Evolutionary conservation across 2,113 vertebrate genomes (phyloP).

Genomic region (Microcebus murinus): DNA sequence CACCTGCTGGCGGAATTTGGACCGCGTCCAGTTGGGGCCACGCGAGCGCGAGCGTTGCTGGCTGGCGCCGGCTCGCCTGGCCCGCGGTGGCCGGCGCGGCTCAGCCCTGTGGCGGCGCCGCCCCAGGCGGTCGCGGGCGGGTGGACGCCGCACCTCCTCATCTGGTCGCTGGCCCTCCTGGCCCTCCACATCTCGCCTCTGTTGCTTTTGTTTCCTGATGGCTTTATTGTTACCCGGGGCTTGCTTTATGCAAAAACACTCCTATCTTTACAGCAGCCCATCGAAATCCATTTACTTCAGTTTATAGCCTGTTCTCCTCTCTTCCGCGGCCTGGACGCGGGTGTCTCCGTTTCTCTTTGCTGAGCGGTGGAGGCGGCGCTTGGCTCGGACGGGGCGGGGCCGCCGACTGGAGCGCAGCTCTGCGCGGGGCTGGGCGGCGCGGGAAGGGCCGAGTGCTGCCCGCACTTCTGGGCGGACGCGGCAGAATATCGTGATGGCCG

Average conservation of each 20-base stretch:
- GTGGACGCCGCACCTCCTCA: too few relatives aligned
- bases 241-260: neutral
- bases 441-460: neutral
- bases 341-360: neutral
- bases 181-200: neutral
- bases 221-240: neutral
- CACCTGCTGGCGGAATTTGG: neutral
- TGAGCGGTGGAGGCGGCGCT: neutral
- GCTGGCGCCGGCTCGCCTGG: too few relatives aligned
- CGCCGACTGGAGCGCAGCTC: neutral
- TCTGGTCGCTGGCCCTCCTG: fast-evolving
- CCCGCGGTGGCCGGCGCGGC: too few relatives aligned
- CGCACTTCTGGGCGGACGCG: neutral
- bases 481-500: neutral
- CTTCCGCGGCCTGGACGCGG: neutral
- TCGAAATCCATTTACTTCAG: neutral
- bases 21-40: neutral
- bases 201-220: neutral
- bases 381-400: neutral
- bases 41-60: neutral
- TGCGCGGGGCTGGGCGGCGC: neutral
- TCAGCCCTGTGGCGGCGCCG: too few relatives aligned
- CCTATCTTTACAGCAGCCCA: neutral
- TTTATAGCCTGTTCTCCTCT: neutral
- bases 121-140: too few relatives aligned